These are phyloP conservation scores for Coendou prehensilis DNA, from an alignment of 2,797 vertebrate genomes.

Conservation along the genomic window DNA sequence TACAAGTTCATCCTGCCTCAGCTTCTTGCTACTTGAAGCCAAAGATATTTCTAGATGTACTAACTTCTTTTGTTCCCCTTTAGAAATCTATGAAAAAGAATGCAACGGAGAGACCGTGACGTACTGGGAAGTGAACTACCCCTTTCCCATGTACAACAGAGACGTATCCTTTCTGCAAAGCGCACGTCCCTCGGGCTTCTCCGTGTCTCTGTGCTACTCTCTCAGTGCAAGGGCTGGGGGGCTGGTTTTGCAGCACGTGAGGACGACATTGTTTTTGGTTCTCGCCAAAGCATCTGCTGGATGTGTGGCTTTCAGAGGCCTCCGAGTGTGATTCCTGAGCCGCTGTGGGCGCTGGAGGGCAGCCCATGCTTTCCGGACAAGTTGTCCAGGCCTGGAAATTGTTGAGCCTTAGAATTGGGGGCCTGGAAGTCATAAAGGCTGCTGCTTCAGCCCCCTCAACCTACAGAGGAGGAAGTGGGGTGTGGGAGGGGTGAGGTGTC, in stretches of 20 bases:
- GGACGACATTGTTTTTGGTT: background rate
- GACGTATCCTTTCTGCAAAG: slow-evolving; percentile 95
- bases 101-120: slow-evolving; percentile 89
- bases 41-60: background rate
- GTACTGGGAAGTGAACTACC: slow-evolving; percentile 97
- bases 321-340: background rate
- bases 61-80: slow-evolving; percentile 62
- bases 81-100: slow-evolving; percentile 92
- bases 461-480: background rate
- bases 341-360: background rate
- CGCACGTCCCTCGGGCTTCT: background rate
- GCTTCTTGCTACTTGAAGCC: background rate
- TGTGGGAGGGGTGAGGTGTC: no score
- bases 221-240: background rate
- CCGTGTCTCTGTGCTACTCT: background rate
- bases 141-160: slow-evolving; percentile 95
- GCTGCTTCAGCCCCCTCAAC: background rate
- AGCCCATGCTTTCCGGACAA: background rate
- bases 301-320: background rate
- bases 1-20: background rate
- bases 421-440: background rate
- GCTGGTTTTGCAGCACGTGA: background rate
- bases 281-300: background rate
- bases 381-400: background rate
- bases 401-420: background rate